Evolutionary conservation across 2,113 vertebrate genomes (phyloP), one percentile per base, ranked within the genome.

Genomic region (Helogale parvula): DNA sequence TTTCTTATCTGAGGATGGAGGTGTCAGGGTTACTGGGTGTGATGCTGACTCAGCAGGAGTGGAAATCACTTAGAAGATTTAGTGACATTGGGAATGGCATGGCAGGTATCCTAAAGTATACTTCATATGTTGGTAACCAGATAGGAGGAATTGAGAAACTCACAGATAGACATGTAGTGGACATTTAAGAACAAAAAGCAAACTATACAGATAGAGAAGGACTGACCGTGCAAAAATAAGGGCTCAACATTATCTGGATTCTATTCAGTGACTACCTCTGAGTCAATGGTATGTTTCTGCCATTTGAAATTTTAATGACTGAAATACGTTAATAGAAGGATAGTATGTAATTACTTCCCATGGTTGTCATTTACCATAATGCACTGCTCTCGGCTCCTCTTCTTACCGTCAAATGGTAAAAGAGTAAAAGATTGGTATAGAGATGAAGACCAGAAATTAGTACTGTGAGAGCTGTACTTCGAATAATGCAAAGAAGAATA

Each of bases 401-500:
- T 25, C 9, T 71, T 88, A 90, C 65, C 76, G 88, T 85, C 12
- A 23, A 90, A 85, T 57, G 29, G 13, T 57, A 66, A 79, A 89
- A 74, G n/a, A 94, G 63, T 88, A 45, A n/a, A 79, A 82, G 60
- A 93, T 0, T 15, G 6, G 9, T 84, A 0, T 85, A 57, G 31
- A 82, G 14, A 5, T 65, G 60, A 97, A 72, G 71, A 83, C 68
- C 16, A 87, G 47, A 87, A 93, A 76, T 91, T 33, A 93, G 45
- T 29, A 47, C 41, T 35, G 31, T 38, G 47, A 77, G 65, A 82
- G 86, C 25, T 90, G 50, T 19, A 57, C 5, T 54, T 47, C 72
- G 45, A 88, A 90, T 81, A 83, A 77, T 72, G 7, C 27, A 47
- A 69, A 54, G 21, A 91, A 86, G 41, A 86, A 63, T 69, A 50